Evolutionary conservation across 2,113 vertebrate genomes (phyloP).

Genomic region (Pungitius pungitius): DNA sequence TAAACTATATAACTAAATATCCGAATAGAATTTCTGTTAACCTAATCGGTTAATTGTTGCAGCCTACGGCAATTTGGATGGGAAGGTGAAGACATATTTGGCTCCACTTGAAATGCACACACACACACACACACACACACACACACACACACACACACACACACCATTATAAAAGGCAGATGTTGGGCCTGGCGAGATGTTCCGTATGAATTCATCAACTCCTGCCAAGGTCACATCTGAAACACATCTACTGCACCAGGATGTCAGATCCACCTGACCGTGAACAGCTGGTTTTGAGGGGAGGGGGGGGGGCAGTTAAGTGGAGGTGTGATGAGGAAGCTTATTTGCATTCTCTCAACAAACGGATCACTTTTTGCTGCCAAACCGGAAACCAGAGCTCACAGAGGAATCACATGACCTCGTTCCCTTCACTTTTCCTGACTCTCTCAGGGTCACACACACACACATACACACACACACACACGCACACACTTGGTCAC

Average conservation of each 20-base stretch:
- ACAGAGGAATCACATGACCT: constrained; percentile 17
- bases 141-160: background rate
- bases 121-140: background rate
- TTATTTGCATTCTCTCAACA: too few species aligned
- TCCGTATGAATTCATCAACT: background rate
- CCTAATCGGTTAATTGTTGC: too few species aligned
- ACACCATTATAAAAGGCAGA: constrained; percentile 22
- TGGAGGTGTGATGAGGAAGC: background rate
- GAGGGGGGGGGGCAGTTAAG: background rate
- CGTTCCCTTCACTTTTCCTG: constrained; percentile 5
- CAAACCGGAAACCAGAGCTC: background rate
- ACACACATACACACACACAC: background rate
- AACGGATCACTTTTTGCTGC: too few species aligned
- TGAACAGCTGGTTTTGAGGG: background rate
- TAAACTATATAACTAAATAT: background rate
- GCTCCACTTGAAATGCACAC: background rate
- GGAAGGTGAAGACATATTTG: background rate
- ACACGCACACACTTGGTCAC: constrained; percentile 57
- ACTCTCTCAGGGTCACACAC: background rate
- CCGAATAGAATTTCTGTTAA: too few species aligned
- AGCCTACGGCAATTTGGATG: background rate
- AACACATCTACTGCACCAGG: background rate
- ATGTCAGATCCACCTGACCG: background rate
- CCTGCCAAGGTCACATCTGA: background rate
- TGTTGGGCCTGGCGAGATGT: constrained; percentile 6